Conservation (phyloP, 1,140 invertebrate genomes). For the Caenorhabditis briggsae region DNA sequence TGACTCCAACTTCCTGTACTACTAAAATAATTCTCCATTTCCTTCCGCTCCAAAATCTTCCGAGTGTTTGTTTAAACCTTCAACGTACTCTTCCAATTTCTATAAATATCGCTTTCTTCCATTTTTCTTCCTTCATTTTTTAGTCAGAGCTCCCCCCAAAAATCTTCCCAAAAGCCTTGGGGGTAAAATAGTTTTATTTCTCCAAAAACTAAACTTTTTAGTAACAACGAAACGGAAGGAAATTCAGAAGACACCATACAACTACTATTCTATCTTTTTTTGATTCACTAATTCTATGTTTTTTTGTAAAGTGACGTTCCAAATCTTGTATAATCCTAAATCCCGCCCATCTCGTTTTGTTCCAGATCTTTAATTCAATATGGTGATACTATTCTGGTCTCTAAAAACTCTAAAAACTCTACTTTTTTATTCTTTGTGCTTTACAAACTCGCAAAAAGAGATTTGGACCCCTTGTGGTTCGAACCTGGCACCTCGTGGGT, state of each 20-base stretch:
- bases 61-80: conserved; percentile 15
- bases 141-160: too few species aligned
- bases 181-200: not conserved
- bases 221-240: not conserved
- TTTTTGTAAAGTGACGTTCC: not conserved
- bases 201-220: not conserved
- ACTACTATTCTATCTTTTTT: not conserved
- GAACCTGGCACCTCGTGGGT: too few species aligned
- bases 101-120: not conserved
- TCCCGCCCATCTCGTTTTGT: conserved; percentile 12
- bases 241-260: not conserved
- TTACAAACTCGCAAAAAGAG: too few species aligned
- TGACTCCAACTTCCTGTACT: not conserved
- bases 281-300: not conserved
- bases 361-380: not conserved
- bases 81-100: conserved; percentile 6
- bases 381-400: too few species aligned
- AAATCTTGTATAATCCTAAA: not conserved
- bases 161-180: too few species aligned
- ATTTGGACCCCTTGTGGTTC: too few species aligned
- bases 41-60: not conserved
- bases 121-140: not conserved
- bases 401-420: too few species aligned
- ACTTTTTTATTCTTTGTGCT: too few species aligned
- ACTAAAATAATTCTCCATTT: conserved; percentile 1